Evolutionary conservation across 2,797 vertebrate genomes (phyloP).

Genomic region (Sebastes variabilis): DNA sequence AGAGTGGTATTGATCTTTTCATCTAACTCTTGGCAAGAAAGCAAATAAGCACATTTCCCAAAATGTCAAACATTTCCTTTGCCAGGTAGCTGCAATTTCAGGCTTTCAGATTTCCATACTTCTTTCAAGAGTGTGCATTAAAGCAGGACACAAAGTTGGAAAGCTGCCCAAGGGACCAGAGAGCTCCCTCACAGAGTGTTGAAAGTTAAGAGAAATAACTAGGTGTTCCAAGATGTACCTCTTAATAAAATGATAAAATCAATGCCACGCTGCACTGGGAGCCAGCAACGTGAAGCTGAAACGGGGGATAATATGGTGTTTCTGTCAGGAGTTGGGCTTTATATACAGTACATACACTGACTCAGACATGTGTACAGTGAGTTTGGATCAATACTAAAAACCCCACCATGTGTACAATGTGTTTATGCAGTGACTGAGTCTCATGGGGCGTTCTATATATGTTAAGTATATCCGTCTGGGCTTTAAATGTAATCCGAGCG

Average conservation of each 20-base stretch:
- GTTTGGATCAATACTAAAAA: conserved; percentile 40
- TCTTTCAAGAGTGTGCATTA: background rate
- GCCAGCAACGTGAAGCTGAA: background rate
- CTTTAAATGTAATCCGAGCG: conserved; percentile 35
- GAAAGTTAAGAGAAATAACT: conserved; percentile 1
- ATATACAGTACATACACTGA: background rate
- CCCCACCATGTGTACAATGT: background rate
- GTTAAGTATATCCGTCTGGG: background rate
- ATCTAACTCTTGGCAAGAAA: background rate
- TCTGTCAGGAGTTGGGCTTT: background rate
- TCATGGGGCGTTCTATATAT: background rate
- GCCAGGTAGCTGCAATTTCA: background rate
- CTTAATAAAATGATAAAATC: conserved; percentile 50
- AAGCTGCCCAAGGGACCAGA: background rate
- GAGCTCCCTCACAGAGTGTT: background rate
- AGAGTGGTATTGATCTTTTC: background rate
- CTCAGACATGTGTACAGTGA: conserved; percentile 15
- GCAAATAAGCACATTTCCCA: background rate
- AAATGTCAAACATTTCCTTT: background rate
- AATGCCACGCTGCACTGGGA: conserved; percentile 8
- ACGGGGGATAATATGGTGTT: conserved; percentile 2
- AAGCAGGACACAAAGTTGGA: background rate
- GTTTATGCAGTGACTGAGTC: background rate
- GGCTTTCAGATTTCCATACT: background rate
- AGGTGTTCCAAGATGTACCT: background rate